Conservation (phyloP, 2,888 invertebrate genomes). For the Tipula confusa region DNA sequence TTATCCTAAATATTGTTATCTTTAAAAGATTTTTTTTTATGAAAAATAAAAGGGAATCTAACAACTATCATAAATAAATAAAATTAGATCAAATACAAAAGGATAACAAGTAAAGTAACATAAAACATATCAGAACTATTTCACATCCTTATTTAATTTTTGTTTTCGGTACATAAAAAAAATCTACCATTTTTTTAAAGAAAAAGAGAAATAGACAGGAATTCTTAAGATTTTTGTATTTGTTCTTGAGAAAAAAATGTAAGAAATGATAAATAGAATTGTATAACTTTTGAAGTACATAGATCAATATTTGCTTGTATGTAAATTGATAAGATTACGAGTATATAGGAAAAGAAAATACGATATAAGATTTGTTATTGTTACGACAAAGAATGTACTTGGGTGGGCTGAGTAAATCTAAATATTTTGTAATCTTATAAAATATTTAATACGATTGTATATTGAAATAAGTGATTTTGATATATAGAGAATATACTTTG, state of each 20-base stretch:
- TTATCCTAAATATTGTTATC: neutral
- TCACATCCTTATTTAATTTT: neutral
- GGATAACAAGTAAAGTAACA: neutral
- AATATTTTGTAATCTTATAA: neutral
- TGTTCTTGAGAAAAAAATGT: neutral
- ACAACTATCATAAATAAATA: conserved; percentile 3
- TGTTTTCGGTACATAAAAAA: neutral
- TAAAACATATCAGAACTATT: neutral
- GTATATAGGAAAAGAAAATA: neutral
- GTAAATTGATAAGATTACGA: neutral
- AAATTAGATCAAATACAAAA: neutral
- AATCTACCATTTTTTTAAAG: no score
- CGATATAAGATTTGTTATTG: neutral
- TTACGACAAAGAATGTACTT: neutral
- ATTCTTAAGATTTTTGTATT: neutral
- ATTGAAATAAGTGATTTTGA: neutral
- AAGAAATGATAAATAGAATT: neutral
- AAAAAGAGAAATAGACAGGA: neutral
- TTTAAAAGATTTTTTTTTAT: neutral
- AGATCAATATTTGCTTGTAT: neutral
- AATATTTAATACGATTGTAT: conserved; percentile 6
- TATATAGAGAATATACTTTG: neutral
- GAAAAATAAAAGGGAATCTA: neutral
- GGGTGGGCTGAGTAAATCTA: neutral
- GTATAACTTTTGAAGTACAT: conserved; percentile 7